Conservation (phyloP, 2,888 invertebrate species). For the Nomada goodeniana region DNA sequence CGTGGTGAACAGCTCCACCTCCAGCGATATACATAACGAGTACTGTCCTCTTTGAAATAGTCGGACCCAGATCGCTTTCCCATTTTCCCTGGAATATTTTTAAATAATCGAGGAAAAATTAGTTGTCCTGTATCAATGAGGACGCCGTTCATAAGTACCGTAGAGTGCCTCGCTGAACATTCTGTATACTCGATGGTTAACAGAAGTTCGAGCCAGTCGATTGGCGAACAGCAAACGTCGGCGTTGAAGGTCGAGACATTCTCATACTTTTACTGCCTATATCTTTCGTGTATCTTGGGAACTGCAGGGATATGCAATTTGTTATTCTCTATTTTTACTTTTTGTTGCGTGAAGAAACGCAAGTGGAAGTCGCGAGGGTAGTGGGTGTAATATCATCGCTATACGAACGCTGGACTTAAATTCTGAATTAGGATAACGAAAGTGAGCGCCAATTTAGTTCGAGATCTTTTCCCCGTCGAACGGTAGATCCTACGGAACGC, state of each 20-base stretch:
- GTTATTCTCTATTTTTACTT: not conserved
- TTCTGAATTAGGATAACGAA: too few species aligned
- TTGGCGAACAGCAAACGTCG: conserved; percentile 9
- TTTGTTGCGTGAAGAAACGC: not conserved
- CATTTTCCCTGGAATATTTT: conserved; percentile 24
- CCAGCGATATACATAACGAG: conserved; percentile 48
- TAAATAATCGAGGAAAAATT: not conserved
- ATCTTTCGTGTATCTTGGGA: conserved; percentile 1
- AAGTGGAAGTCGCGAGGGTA: not conserved
- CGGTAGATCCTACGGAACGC: too few species aligned
- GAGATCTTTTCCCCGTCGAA: too few species aligned
- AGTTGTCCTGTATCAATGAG: not conserved
- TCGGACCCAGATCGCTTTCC: conserved; percentile 58
- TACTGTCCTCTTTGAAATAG: conserved; percentile 52
- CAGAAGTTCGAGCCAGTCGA: conserved; percentile 4
- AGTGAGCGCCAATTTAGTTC: too few species aligned
- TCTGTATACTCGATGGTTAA: not conserved
- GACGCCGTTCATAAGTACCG: too few species aligned
- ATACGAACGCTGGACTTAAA: too few species aligned
- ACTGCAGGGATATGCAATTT: not conserved
- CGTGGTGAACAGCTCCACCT: conserved; percentile 67
- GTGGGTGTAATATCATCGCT: too few species aligned
- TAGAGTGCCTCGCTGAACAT: not conserved
- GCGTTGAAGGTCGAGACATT: conserved; percentile 50
- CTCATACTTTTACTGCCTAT: conserved; percentile 39